These are phyloP conservation scores for Poecilia wingei DNA, from an alignment of 2,797 vertebrate genomes.

Conservation along the genomic window DNA sequence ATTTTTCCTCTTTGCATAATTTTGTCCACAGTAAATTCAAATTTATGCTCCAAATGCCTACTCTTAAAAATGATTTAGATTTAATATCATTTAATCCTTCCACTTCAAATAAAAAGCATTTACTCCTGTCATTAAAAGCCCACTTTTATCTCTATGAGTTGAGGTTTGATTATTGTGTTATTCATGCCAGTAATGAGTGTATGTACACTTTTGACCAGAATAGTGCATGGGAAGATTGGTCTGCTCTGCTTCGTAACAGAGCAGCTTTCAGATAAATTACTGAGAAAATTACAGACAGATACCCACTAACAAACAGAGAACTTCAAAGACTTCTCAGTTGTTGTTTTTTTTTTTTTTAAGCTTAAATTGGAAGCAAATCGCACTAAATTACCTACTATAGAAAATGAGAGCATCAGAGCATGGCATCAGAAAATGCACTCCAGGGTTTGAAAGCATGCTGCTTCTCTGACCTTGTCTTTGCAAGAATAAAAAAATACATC, in stretches of 20 bases:
- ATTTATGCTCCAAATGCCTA: not conserved
- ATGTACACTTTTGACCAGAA: not conserved
- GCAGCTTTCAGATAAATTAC: slow-evolving; percentile 16
- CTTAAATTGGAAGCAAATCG: slow-evolving; percentile 10
- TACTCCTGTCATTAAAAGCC: not conserved
- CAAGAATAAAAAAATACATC: not conserved
- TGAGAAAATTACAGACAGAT: not conserved
- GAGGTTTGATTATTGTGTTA: not conserved
- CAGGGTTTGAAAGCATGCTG: not conserved
- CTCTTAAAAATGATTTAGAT: not conserved
- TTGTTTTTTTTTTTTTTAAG: not conserved
- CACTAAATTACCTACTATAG: slow-evolving; percentile 1
- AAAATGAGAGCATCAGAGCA: slow-evolving; percentile 16
- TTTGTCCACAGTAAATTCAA: not conserved
- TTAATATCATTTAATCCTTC: not conserved
- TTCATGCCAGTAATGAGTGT: not conserved
- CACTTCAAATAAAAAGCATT: not conserved
- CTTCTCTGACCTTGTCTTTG: slow-evolving; percentile 13
- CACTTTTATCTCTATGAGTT: not conserved
- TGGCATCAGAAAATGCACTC: slow-evolving; percentile 1
- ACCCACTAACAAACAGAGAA: slow-evolving; percentile 5
- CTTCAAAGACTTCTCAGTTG: not conserved
- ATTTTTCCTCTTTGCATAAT: not conserved
- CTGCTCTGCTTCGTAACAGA: not conserved
- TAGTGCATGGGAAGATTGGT: not conserved